phyloP scores from a whole-genome alignment of 2,113 vertebrate species.

The Boleophthalmus pectinirostris region DNA sequence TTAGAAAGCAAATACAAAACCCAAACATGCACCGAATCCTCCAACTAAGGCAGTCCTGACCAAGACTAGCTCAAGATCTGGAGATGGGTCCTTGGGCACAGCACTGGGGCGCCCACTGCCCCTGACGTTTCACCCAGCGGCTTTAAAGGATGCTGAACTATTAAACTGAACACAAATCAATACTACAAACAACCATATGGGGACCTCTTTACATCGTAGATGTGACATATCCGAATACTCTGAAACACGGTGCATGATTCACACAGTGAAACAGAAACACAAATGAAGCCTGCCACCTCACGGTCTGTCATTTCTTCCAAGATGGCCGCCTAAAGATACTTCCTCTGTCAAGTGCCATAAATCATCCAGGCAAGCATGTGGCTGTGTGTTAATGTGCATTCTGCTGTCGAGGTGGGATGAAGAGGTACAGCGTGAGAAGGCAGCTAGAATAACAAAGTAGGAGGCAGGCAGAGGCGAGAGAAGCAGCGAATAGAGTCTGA shows the following conservation, averaged over 20 bases:
- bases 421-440: constrained; percentile 26
- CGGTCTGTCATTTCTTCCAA: constrained; percentile 33
- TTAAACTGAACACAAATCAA: constrained; percentile 1
- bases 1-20: too few species aligned
- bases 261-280: constrained; percentile 29
- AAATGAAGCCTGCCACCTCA: constrained; percentile 37
- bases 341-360: constrained; percentile 51
- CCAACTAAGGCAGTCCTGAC: too few species aligned
- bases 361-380: constrained; percentile 32
- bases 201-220: constrained; percentile 23
- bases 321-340: constrained; percentile 42
- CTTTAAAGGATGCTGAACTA: neutral
- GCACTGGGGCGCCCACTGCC: too few species aligned
- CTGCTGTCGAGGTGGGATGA: constrained; percentile 48
- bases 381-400: constrained; percentile 44
- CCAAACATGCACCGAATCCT: too few species aligned
- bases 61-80: too few species aligned
- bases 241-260: constrained; percentile 24
- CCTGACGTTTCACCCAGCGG: too few species aligned
- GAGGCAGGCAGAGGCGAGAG: neutral
- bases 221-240: neutral
- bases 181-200: constrained; percentile 9
- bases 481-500: neutral
- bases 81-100: too few species aligned
- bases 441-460: constrained; percentile 37